Evolutionary conservation across 2,888 invertebrate species (phyloP), one percentile per base, ranked within the genome.

Genomic region (Gandaritis pyraliata): DNA sequence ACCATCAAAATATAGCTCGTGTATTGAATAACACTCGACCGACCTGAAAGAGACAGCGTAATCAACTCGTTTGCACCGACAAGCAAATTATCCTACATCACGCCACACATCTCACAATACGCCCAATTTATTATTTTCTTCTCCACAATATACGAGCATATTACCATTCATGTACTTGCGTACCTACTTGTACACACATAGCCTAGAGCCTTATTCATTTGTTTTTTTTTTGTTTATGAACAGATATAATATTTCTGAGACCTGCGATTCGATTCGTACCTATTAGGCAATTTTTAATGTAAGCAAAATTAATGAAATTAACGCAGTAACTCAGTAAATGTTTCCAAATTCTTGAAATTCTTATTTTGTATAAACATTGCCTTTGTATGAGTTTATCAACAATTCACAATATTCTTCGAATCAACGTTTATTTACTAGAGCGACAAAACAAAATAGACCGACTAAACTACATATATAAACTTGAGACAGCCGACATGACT

Each of bases 51-150:
- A 75, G 77, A 74, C 75, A 75, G 69, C 57, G 69, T 74, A 78
- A 79, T 80, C 75, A 80, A 64, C 67, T 74, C 73, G 70, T 73
- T 72, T 68, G 69, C 61, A 57, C 72, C 74, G 76, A 74, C 77
- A 72, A 71, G 72, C 70, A 76, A 80, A 80, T 80, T 80, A 76
- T 73, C 75, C 73, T 65, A 68, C 69, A 74, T 68, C 72, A 72
- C 75, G 69, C 73, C 36, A 63, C 39, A 63, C 36, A 47, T 55
- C 56, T 49, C 43, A 36, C 50, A 53, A 43, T 43, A 33, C 29
- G 30, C 48, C 33, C 45, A 36, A 29, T 33, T 58, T 48, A 48
- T 58, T 47, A 48, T 52, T 33, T 38, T 58, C 38, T 23, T 38
- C 45, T 29, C 36, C 1, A 30, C 39, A 48, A 53, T 39, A 16